Percentiles rank a stretch among this genome's conserved stretches.
Conservation (phyloP, 2,888 invertebrate genomes). For the Erebia aethiops region DNA sequence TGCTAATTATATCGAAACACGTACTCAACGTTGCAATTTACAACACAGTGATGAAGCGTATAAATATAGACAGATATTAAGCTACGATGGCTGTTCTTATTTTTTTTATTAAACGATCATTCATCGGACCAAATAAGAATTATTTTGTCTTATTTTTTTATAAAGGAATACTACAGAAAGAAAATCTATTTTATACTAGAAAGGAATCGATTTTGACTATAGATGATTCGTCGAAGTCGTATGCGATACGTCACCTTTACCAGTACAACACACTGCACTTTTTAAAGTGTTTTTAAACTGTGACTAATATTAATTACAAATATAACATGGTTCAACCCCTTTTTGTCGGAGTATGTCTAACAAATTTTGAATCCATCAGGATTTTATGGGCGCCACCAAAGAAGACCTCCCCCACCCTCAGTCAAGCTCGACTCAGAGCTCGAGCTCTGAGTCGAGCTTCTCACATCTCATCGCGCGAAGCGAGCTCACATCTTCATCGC, state of each 20-base stretch:
- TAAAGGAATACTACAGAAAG: conserved; percentile 11
- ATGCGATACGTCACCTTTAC: background rate
- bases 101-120: conserved; percentile 11
- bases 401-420: too few relatives aligned
- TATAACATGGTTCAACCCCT: too few relatives aligned
- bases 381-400: too few relatives aligned
- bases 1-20: conserved; percentile 59
- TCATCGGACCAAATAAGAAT: conserved; percentile 5
- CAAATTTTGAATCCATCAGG: too few relatives aligned
- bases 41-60: conserved; percentile 49
- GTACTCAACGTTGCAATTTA: conserved; percentile 55
- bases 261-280: too few relatives aligned
- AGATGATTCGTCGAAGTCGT: background rate
- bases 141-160: background rate
- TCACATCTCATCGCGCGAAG: too few relatives aligned
- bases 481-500: too few relatives aligned
- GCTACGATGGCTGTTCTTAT: conserved; percentile 18
- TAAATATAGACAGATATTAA: conserved; percentile 42
- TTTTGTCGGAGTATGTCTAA: too few relatives aligned
- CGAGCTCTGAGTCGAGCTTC: too few relatives aligned
- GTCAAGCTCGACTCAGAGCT: too few relatives aligned
- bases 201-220: background rate
- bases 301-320: too few relatives aligned
- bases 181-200: conserved; percentile 9
- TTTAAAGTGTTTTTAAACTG: too few relatives aligned